A percentile compares a stretch with the other conserved stretches of the same genome.
Evolutionary conservation across 2,888 invertebrate genomes (phyloP).

Genomic region (Troglohyphantes excavatus): DNA sequence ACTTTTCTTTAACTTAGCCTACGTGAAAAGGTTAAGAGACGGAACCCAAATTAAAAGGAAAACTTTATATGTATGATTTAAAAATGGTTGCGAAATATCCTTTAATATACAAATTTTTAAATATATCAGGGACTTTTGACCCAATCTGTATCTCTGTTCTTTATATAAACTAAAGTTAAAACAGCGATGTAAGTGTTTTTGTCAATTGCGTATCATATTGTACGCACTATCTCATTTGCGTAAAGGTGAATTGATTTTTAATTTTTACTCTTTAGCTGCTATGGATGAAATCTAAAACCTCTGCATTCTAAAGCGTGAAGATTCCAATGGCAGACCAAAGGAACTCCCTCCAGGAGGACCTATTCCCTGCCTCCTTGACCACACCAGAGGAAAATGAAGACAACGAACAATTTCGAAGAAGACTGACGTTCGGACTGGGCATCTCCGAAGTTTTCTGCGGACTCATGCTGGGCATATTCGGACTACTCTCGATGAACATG

Average conservation of each 20-base stretch:
- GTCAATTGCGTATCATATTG: too few relatives aligned
- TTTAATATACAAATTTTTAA: too few relatives aligned
- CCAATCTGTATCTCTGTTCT: too few relatives aligned
- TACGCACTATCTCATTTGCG: too few relatives aligned
- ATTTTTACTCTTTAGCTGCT: slow-evolving; percentile 18
- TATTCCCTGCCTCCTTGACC: slow-evolving; percentile 57
- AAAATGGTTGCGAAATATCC: too few relatives aligned
- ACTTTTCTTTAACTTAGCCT: too few relatives aligned
- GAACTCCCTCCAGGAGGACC: slow-evolving; percentile 68
- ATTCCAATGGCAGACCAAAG: slow-evolving; percentile 64
- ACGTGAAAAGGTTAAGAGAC: too few relatives aligned
- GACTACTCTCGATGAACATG: slow-evolving; percentile 69
- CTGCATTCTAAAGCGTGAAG: not conserved
- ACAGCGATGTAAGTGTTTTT: too few relatives aligned
- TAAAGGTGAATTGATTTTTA: not conserved
- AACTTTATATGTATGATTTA: too few relatives aligned
- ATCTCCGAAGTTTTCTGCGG: slow-evolving; percentile 72
- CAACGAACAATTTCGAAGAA: slow-evolving; percentile 40
- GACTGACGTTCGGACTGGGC: slow-evolving; percentile 65
- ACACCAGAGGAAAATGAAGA: slow-evolving; percentile 60
- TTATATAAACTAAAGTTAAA: too few relatives aligned
- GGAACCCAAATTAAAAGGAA: too few relatives aligned
- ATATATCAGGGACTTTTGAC: too few relatives aligned
- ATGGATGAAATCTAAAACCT: slow-evolving; percentile 3
- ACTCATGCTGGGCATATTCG: slow-evolving; percentile 63